phyloP scores from a whole-genome alignment of 2,888 invertebrate genomes.

The Digitonthophagus gazella region DNA sequence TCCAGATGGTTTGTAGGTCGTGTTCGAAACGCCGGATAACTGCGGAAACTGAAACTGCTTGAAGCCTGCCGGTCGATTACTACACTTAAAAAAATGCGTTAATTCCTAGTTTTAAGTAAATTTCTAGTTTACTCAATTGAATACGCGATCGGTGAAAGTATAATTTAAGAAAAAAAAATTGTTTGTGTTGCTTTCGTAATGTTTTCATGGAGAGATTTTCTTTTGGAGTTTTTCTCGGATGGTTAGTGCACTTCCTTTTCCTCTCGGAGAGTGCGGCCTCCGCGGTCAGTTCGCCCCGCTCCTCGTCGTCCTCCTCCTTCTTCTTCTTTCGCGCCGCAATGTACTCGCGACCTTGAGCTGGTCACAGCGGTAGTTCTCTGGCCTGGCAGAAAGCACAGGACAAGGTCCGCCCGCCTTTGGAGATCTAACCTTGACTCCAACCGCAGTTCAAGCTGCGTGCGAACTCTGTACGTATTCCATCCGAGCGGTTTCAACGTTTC shows the following conservation, averaged over 20 bases:
- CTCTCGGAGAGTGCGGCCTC: neutral
- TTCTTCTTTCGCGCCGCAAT: neutral
- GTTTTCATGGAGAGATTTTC: no score
- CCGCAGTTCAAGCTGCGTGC: slow-evolving; percentile 40
- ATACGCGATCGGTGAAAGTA: no score
- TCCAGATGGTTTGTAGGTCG: neutral
- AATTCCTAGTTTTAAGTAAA: no score
- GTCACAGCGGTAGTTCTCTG: slow-evolving; percentile 45
- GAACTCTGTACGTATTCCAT: no score
- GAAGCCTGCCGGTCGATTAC: neutral
- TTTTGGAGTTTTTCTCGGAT: neutral
- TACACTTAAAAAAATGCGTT: neutral
- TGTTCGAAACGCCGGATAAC: neutral
- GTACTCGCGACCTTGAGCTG: slow-evolving; percentile 45
- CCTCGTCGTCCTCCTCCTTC: neutral
- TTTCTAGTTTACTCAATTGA: no score
- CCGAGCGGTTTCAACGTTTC: no score
- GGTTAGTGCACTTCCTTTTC: neutral
- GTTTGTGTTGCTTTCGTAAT: no score
- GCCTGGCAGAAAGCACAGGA: slow-evolving; percentile 41
- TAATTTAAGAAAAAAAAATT: no score
- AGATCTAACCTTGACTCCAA: slow-evolving; percentile 50
- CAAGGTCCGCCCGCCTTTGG: slow-evolving; percentile 48
- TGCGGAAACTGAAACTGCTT: neutral
- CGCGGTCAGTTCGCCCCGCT: neutral